These are phyloP conservation scores for Scaptomyza reducta DNA, from an alignment of 2,888 invertebrate species.

Conservation along the genomic window DNA sequence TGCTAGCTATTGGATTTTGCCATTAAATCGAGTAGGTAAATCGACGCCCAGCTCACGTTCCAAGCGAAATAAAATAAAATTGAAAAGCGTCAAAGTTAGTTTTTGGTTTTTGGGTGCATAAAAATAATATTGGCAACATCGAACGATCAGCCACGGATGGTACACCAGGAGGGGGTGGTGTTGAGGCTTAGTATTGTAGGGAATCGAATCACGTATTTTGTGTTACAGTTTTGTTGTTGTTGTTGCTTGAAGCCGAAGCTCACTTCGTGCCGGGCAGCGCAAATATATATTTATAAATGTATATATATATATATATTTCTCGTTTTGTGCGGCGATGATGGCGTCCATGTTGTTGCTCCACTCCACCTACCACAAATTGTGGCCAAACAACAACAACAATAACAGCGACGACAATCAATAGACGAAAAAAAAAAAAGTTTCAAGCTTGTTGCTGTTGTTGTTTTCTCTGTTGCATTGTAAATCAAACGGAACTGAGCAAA, in stretches of 20 bases:
- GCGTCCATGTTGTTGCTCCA: slow-evolving; percentile 77
- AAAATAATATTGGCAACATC: slow-evolving; percentile 38
- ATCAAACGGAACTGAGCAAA: slow-evolving; percentile 76
- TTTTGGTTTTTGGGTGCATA: slow-evolving; percentile 15
- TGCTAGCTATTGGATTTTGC: slow-evolving; percentile 65
- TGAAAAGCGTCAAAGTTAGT: slow-evolving; percentile 46
- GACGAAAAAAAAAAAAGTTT: slow-evolving; percentile 50
- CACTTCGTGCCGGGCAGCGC: slow-evolving; percentile 65
- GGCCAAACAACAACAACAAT: slow-evolving; percentile 64
- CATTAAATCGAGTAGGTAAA: slow-evolving; percentile 70
- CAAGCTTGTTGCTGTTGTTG: slow-evolving; percentile 55
- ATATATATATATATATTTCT: slow-evolving; percentile 13
- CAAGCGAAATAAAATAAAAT: slow-evolving; percentile 68
- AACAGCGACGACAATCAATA: slow-evolving; percentile 73
- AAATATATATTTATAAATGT: slow-evolving; percentile 21
- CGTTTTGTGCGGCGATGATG: slow-evolving; percentile 59
- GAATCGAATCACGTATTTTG: slow-evolving; percentile 79
- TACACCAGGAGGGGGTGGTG: background rate
- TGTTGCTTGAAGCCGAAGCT: slow-evolving; percentile 44
- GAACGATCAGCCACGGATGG: slow-evolving; percentile 5
- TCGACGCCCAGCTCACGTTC: slow-evolving; percentile 79
- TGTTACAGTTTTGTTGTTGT: slow-evolving; percentile 69
- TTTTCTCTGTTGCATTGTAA: slow-evolving; percentile 62
- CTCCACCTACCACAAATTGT: slow-evolving; percentile 76
- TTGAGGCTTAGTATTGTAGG: slow-evolving; percentile 24